A percentile compares a stretch with the other conserved stretches of the same genome.
Conservation (phyloP, 1,140 invertebrate genomes). For the Habropoda laboriosa region DNA sequence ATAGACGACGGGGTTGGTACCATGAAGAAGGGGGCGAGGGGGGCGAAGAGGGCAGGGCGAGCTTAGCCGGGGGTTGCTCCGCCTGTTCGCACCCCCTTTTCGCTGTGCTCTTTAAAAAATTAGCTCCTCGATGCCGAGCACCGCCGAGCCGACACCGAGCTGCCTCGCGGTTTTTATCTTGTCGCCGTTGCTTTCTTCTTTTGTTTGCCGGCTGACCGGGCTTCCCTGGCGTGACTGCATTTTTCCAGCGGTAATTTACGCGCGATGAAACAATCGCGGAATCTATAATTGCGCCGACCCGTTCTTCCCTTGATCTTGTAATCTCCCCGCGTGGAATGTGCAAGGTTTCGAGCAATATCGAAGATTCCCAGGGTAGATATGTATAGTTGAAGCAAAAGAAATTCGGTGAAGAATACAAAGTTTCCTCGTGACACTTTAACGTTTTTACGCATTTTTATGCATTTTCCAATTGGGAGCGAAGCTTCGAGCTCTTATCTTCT, state of each 20-base stretch:
- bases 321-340: not conserved
- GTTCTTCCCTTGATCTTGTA: conserved; percentile 10
- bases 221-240: conserved; percentile 25
- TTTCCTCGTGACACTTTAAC: too few species aligned
- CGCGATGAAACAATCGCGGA: conserved; percentile 35
- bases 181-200: conserved; percentile 25
- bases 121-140: conserved; percentile 56
- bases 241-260: conserved; percentile 25
- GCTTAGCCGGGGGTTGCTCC: conserved; percentile 46
- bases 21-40: not conserved
- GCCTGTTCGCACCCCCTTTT: conserved; percentile 64
- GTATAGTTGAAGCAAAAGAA: not conserved
- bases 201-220: not conserved
- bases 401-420: too few species aligned
- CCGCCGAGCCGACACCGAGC: not conserved
- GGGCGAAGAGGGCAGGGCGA: not conserved
- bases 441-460: not conserved
- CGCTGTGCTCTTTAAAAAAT: conserved; percentile 69
- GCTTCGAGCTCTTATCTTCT: too few species aligned
- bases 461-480: too few species aligned
- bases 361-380: too few species aligned
- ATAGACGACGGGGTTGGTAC: conserved; percentile 23
- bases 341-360: not conserved
- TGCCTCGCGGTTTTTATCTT: conserved; percentile 43
- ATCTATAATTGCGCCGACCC: not conserved